Conservation (phyloP, 2,797 vertebrate genomes). For the Urosaurus nigricauda region DNA sequence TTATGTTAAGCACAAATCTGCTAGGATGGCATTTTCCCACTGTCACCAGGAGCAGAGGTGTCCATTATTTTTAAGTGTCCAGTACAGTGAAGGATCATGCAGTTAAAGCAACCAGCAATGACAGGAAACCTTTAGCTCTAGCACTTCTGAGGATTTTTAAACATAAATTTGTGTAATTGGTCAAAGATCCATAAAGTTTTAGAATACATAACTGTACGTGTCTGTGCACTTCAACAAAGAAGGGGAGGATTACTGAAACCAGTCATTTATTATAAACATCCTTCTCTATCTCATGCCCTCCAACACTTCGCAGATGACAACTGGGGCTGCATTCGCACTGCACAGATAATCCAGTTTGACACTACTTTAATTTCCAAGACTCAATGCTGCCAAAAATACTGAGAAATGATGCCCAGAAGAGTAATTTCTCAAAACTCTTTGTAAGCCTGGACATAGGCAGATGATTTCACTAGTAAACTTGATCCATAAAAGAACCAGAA, state of each 20-base stretch:
- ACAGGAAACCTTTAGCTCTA: neutral
- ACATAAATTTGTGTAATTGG: neutral
- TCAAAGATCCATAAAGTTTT: neutral
- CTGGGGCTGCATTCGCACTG: too few species aligned
- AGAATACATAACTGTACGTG: neutral
- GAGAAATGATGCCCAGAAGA: too few species aligned
- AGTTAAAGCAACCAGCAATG: neutral
- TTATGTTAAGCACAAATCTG: constrained; percentile 12
- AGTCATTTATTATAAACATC: neutral
- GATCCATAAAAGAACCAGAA: neutral
- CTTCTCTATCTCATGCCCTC: neutral
- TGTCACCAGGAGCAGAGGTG: neutral
- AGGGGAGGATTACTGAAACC: neutral
- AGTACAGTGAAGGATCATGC: neutral
- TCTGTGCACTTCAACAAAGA: neutral
- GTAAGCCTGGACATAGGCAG: neutral
- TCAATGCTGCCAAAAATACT: too few species aligned
- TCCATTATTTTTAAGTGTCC: neutral
- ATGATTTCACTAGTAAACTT: neutral
- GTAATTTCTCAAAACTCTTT: too few species aligned
- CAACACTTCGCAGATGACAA: too few species aligned
- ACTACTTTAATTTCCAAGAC: too few species aligned
- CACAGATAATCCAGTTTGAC: too few species aligned
- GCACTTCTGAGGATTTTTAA: neutral
- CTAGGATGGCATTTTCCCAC: neutral